phyloP scores from a whole-genome alignment of 2,888 invertebrate genomes.

The Pinctada fucata region DNA sequence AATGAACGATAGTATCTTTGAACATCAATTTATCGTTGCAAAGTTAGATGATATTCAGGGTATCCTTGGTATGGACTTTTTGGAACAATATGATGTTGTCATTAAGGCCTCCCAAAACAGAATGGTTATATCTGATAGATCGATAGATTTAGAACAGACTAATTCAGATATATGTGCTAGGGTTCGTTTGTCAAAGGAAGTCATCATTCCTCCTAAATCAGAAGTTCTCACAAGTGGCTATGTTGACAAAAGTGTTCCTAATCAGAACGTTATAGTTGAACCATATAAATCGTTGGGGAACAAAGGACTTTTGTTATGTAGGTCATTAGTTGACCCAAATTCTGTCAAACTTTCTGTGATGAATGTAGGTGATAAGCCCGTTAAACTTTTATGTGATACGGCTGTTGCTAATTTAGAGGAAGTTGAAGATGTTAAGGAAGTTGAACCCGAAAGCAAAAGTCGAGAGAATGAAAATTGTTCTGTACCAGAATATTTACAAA shows the following conservation, averaged over 20 bases:
- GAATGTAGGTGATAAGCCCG: no score
- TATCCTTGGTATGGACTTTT: constrained; percentile 42
- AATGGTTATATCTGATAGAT: constrained; percentile 33
- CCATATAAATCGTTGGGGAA: constrained; percentile 27
- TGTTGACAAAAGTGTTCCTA: background rate
- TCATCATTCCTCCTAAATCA: constrained; percentile 19
- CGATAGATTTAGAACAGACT: constrained; percentile 17
- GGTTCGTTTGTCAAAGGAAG: constrained; percentile 6
- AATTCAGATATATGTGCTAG: constrained; percentile 12
- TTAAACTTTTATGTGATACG: no score
- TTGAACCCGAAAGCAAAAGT: no score
- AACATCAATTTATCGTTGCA: constrained; percentile 40
- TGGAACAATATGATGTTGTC: constrained; percentile 36
- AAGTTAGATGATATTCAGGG: constrained; percentile 36
- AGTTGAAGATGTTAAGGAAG: no score
- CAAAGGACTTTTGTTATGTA: no score
- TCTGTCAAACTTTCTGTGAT: no score
- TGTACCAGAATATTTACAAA: constrained; percentile 32
- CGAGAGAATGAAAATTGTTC: background rate
- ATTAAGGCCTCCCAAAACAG: constrained; percentile 32
- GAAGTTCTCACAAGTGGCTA: constrained; percentile 14
- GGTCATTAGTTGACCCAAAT: no score
- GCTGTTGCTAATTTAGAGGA: background rate
- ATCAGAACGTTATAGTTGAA: constrained; percentile 23
- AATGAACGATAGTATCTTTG: constrained; percentile 23